These are phyloP conservation scores for Parasteatoda tepidariorum DNA, from an alignment of 1,140 invertebrate species.

Conservation along the genomic window DNA sequence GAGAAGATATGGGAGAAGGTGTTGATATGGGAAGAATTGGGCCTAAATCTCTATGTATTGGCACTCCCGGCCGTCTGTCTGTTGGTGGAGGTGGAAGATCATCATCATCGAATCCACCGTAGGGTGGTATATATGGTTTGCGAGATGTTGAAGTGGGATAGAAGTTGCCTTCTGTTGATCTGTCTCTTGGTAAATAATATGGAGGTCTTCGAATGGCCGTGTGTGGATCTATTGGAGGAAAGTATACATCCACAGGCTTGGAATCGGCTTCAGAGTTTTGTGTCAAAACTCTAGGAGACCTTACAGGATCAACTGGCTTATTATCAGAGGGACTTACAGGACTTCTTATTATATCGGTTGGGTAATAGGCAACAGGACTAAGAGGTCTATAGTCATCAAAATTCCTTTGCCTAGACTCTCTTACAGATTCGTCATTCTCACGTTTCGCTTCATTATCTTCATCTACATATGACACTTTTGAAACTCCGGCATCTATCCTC, in stretches of 20 bases:
- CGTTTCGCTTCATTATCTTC: background rate
- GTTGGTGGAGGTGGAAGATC: background rate
- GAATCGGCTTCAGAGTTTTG: background rate
- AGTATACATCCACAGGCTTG: slow-evolving; percentile 26
- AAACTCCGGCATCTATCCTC: background rate
- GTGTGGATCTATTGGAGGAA: slow-evolving; percentile 42
- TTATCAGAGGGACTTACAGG: background rate
- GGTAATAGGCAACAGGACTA: slow-evolving; percentile 46
- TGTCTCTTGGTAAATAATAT: background rate
- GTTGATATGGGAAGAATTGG: background rate
- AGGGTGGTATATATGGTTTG: slow-evolving; percentile 38
- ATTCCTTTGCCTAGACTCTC: slow-evolving; percentile 16
- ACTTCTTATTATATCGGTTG: background rate
- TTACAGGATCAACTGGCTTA: background rate
- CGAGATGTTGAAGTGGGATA: slow-evolving; percentile 17
- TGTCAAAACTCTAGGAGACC: background rate
- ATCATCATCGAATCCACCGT: slow-evolving; percentile 54
- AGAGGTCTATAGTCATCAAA: slow-evolving; percentile 45
- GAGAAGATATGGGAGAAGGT: background rate
- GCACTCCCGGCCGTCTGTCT: slow-evolving; percentile 10
- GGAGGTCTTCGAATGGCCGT: slow-evolving; percentile 29
- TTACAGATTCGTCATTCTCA: slow-evolving; percentile 12
- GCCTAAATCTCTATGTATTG: slow-evolving; percentile 10
- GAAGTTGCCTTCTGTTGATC: background rate
- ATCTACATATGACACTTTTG: slow-evolving; percentile 17